phyloP scores from a whole-genome alignment of 2,113 vertebrate genomes.

The Crocuta crocuta region DNA sequence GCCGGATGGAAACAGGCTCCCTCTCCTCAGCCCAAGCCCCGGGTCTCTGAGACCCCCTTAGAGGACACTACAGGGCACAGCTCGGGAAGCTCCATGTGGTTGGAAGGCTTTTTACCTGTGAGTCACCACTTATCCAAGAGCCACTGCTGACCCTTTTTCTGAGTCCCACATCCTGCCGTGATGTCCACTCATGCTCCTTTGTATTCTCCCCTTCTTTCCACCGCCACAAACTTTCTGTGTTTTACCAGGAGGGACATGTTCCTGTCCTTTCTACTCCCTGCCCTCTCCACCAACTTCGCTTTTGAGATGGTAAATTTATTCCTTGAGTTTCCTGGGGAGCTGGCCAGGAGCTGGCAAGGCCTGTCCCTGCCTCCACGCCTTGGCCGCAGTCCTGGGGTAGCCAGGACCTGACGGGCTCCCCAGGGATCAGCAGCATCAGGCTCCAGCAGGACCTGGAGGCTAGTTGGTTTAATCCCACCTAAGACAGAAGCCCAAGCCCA shows the following conservation, averaged over 20 bases:
- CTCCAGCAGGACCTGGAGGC: not conserved
- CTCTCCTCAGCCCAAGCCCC: not conserved
- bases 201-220: not conserved
- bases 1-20: not conserved
- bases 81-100: not conserved
- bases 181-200: not conserved
- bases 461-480: not conserved
- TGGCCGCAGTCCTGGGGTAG: no score
- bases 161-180: fast-evolving
- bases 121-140: not conserved
- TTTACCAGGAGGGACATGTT: not conserved
- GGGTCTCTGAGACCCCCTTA: not conserved
- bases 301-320: not conserved
- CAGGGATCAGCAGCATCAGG: not conserved
- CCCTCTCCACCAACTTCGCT: not conserved
- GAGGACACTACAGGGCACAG: not conserved
- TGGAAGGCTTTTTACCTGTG: not conserved
- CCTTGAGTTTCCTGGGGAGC: not conserved
- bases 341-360: not conserved
- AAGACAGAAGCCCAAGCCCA: not conserved
- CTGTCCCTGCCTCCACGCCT: not conserved
- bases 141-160: not conserved
- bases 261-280: not conserved
- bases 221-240: not conserved
- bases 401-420: not conserved